Evolutionary conservation across 2,113 vertebrate species (phyloP).

Genomic region (Cygnus atratus): DNA sequence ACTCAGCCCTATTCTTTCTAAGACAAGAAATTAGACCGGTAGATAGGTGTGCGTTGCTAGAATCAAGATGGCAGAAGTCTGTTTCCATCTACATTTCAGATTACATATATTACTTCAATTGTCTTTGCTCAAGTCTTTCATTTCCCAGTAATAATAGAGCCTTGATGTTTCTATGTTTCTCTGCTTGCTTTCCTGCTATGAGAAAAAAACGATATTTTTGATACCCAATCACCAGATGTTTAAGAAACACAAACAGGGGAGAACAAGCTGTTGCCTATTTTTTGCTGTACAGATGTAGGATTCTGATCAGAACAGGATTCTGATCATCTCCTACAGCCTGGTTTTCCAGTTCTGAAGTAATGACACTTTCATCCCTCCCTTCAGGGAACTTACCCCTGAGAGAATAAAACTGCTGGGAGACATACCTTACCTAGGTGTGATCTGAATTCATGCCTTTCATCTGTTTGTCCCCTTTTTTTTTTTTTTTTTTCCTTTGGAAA

Average conservation of each 20-base stretch:
- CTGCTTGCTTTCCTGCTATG: background rate
- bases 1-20: background rate
- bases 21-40: background rate
- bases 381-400: background rate
- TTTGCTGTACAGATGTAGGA: background rate
- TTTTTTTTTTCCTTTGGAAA: background rate
- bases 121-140: background rate
- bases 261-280: background rate
- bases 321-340: background rate
- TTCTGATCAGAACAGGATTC: background rate
- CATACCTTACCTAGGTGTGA: background rate
- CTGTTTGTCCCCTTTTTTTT: background rate
- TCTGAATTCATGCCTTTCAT: background rate
- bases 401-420: background rate
- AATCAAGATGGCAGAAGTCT: background rate
- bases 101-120: background rate
- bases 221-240: background rate
- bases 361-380: background rate
- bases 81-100: background rate
- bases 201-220: background rate
- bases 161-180: background rate
- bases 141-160: background rate
- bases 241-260: background rate
- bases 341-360: background rate
- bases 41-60: rapidly evolving